Evolutionary conservation across 2,888 invertebrate genomes (phyloP).

Genomic region (Antitype chi): DNA sequence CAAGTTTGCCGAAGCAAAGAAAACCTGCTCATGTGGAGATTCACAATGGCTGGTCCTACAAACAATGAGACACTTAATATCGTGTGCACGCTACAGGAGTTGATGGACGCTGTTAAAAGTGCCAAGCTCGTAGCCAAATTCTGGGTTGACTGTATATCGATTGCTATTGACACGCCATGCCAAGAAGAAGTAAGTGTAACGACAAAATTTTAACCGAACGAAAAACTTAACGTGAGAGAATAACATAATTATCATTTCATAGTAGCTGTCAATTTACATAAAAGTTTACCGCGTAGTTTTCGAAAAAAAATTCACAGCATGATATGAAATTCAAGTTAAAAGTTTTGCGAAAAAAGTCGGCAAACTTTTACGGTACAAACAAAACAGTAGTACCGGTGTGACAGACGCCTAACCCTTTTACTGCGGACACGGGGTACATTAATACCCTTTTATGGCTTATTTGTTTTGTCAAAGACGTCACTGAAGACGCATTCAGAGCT

Average conservation of each 20-base stretch:
- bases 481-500: slow-evolving; percentile 71
- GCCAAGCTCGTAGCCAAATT: no score
- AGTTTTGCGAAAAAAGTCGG: slow-evolving; percentile 54
- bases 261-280: neutral
- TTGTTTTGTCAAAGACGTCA: slow-evolving; percentile 76
- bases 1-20: no score
- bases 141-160: no score
- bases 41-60: no score
- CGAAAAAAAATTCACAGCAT: slow-evolving; percentile 34
- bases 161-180: no score
- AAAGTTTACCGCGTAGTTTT: slow-evolving; percentile 13
- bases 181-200: no score
- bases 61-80: no score
- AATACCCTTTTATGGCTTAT: slow-evolving; percentile 70
- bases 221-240: no score
- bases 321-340: slow-evolving; percentile 26
- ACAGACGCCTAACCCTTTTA: slow-evolving; percentile 74
- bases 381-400: slow-evolving; percentile 71
- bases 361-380: slow-evolving; percentile 44
- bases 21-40: no score
- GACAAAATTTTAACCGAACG: no score
- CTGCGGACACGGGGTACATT: slow-evolving; percentile 67
- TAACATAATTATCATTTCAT: neutral
- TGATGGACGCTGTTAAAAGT: no score
- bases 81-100: no score